Percentiles rank a stretch among this genome's conserved stretches.
Conservation (phyloP, 2,797 vertebrate genomes). For the Anguilla anguilla region DNA sequence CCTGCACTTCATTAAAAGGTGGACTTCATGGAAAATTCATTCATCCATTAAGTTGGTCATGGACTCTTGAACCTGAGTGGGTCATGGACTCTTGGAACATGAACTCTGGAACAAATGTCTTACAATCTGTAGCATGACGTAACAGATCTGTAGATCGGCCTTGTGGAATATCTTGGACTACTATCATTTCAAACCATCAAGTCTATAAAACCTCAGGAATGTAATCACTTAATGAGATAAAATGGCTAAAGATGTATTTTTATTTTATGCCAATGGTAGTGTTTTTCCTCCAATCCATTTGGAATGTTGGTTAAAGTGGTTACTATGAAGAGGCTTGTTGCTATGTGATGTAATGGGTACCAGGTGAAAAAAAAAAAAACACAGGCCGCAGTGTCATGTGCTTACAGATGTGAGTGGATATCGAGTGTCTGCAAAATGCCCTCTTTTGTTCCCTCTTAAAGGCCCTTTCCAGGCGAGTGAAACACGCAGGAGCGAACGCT, state of each 20-base stretch:
- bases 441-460: neutral
- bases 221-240: neutral
- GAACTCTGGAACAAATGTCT: neutral
- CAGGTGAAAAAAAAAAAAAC: neutral
- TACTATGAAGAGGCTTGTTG: constrained; percentile 6
- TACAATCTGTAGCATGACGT: neutral
- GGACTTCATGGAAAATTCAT: neutral
- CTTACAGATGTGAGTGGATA: neutral
- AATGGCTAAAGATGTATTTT: neutral
- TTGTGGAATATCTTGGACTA: neutral
- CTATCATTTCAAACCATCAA: neutral
- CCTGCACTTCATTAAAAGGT: neutral
- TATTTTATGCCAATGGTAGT: neutral
- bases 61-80: neutral
- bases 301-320: neutral
- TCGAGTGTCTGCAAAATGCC: neutral
- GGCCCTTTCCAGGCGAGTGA: neutral
- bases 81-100: neutral
- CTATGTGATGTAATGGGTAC: neutral
- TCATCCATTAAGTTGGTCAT: neutral
- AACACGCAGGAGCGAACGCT: neutral
- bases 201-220: neutral
- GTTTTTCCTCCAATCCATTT: neutral
- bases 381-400: neutral
- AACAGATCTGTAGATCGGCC: neutral